phyloP scores from a whole-genome alignment of 2,888 invertebrate genomes.

The Phalera bucephala region DNA sequence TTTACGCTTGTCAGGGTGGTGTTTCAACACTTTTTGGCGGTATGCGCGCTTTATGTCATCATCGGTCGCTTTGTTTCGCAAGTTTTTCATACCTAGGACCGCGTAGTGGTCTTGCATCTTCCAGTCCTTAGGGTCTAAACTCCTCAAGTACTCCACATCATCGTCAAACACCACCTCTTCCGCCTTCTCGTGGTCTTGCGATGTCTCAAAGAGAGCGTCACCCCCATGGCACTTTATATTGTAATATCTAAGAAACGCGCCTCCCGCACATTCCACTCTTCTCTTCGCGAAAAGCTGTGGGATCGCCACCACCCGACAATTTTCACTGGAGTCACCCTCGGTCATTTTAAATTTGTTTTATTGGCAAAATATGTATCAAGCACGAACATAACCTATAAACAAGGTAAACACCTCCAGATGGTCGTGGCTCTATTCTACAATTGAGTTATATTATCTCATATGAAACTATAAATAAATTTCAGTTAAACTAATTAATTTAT shows the following conservation, averaged over 20 bases:
- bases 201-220: slow-evolving; percentile 66
- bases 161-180: slow-evolving; percentile 82
- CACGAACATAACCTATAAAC: slow-evolving; percentile 75
- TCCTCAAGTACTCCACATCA: slow-evolving; percentile 92
- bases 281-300: slow-evolving; percentile 59
- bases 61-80: slow-evolving; percentile 93
- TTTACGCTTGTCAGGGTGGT: slow-evolving; percentile 99
- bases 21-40: slow-evolving; percentile 89
- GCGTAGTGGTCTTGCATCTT: slow-evolving; percentile 99
- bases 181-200: slow-evolving; percentile 67
- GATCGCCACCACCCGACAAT: slow-evolving; percentile 57
- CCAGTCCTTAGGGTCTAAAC: slow-evolving; percentile 98
- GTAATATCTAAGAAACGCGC: slow-evolving; percentile 74
- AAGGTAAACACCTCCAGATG: slow-evolving; percentile 42
- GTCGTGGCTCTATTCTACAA: slow-evolving; percentile 10
- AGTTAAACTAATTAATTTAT: slow-evolving; percentile 18
- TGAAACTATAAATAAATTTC: slow-evolving; percentile 15
- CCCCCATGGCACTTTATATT: slow-evolving; percentile 76
- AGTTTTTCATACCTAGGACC: slow-evolving; percentile 93
- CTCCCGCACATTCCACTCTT: slow-evolving; percentile 79
- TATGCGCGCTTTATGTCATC: slow-evolving; percentile 97
- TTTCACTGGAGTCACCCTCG: slow-evolving; percentile 54
- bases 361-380: slow-evolving; percentile 55
- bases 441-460: slow-evolving; percentile 11
- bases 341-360: slow-evolving; percentile 66